phyloP scores from a whole-genome alignment of 2,113 vertebrate genomes.

The Vimba vimba region DNA sequence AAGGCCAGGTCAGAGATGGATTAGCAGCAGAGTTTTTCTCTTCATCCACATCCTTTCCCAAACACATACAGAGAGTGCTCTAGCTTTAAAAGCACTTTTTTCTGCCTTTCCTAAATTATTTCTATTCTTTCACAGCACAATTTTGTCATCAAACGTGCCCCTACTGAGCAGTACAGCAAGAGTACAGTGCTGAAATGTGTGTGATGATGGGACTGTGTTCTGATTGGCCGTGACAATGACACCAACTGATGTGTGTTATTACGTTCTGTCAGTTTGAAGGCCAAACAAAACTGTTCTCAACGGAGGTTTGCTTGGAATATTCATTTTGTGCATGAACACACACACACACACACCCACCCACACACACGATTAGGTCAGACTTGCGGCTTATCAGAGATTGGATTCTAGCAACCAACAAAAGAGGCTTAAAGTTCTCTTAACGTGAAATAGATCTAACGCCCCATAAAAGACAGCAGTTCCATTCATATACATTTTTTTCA shows the following conservation, averaged over 20 bases:
- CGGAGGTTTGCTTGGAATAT: not conserved
- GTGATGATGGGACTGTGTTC: not conserved
- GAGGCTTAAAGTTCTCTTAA: conserved; percentile 35
- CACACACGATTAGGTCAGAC: conserved; percentile 32
- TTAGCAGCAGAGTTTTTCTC: conserved; percentile 48
- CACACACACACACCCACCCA: not conserved
- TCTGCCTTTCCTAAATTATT: not conserved
- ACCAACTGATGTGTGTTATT: conserved; percentile 22
- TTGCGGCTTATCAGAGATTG: conserved; percentile 30
- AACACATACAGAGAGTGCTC: not conserved
- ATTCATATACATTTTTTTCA: conserved; percentile 26
- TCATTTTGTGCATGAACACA: conserved; percentile 32
- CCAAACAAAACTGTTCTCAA: conserved; percentile 9
- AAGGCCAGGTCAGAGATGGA: conserved; percentile 58
- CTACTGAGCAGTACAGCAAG: not conserved
- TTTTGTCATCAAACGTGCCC: not conserved
- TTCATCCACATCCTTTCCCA: conserved; percentile 20
- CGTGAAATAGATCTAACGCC: conserved; percentile 38
- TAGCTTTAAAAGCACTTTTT: not conserved
- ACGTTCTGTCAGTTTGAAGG: conserved; percentile 18
- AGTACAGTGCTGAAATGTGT: conserved; percentile 1
- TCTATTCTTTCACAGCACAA: not conserved
- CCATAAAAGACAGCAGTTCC: not conserved
- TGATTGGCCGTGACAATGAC: not conserved
- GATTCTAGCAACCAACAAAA: conserved; percentile 33